phyloP scores from a whole-genome alignment of 2,113 vertebrate species.

The Cyphomyrus discorhynchus region DNA sequence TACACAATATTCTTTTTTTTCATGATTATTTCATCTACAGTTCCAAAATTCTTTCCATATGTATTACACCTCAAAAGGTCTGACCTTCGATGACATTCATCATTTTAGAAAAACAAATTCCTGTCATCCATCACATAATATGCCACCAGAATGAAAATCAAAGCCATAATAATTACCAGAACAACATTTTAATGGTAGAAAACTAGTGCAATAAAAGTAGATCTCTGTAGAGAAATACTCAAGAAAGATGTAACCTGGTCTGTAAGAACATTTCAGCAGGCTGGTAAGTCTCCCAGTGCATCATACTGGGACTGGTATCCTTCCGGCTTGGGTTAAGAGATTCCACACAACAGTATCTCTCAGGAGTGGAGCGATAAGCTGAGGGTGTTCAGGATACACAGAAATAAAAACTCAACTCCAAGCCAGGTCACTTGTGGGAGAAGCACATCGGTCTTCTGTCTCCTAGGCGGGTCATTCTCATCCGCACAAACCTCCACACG shows the following conservation, averaged over 20 bases:
- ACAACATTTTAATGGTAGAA: constrained; percentile 35
- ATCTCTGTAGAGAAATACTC: constrained; percentile 17
- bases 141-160: not conserved
- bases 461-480: not conserved
- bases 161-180: constrained; percentile 3
- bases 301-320: not conserved
- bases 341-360: not conserved
- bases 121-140: constrained; percentile 12
- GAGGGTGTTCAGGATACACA: constrained; percentile 1
- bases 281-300: not conserved
- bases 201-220: constrained; percentile 36
- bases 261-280: constrained; percentile 26
- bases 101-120: not conserved
- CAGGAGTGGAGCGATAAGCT: not conserved
- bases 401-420: constrained; percentile 8
- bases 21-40: not conserved
- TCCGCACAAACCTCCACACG: not conserved
- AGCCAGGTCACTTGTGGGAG: constrained; percentile 13
- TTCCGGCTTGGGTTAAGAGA: constrained; percentile 8
- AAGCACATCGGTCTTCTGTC: not conserved
- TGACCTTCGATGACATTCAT: not conserved
- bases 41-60: not conserved
- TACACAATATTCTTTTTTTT: not conserved
- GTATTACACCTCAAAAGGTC: not conserved
- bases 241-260: constrained; percentile 27